Conservation (phyloP, 2,797 vertebrate genomes). For the Enteromius thamalakanensis region DNA sequence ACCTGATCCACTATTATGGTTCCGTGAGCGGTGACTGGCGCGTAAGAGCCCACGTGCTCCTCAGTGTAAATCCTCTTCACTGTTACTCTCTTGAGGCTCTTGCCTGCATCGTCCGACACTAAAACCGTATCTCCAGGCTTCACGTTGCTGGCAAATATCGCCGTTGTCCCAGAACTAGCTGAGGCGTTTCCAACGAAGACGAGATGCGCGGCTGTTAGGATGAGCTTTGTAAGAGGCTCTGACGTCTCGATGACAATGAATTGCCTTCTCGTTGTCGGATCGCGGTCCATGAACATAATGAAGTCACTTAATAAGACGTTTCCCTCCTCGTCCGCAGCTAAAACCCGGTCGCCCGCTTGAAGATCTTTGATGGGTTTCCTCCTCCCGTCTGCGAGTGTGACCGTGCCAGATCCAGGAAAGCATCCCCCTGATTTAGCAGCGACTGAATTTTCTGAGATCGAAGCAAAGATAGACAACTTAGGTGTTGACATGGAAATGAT, state of each 20-base stretch:
- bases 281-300: slow-evolving; percentile 84
- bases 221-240: slow-evolving; percentile 74
- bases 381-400: slow-evolving; percentile 79
- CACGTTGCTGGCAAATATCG: slow-evolving; percentile 82
- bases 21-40: slow-evolving; percentile 85
- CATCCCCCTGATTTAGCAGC: slow-evolving; percentile 89
- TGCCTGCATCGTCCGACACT: slow-evolving; percentile 69
- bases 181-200: slow-evolving; percentile 76
- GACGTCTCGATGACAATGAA: slow-evolving; percentile 84
- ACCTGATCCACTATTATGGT: slow-evolving; percentile 86
- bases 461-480: neutral
- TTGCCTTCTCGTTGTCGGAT: slow-evolving; percentile 71
- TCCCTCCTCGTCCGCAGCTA: slow-evolving; percentile 79
- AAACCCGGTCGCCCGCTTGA: slow-evolving; percentile 79
- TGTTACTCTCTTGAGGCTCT: slow-evolving; percentile 69
- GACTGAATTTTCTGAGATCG: slow-evolving; percentile 83
- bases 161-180: slow-evolving; percentile 47
- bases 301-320: slow-evolving; percentile 84
- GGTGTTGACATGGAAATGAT: slow-evolving; percentile 24
- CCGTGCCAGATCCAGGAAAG: slow-evolving; percentile 79
- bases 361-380: slow-evolving; percentile 83
- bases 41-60: slow-evolving; percentile 80
- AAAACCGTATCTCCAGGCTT: slow-evolving; percentile 79
- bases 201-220: slow-evolving; percentile 85
- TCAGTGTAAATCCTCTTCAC: slow-evolving; percentile 79